Evolutionary conservation across 1,140 invertebrate species (phyloP).

Genomic region (Akabosia matsudoensis): DNA sequence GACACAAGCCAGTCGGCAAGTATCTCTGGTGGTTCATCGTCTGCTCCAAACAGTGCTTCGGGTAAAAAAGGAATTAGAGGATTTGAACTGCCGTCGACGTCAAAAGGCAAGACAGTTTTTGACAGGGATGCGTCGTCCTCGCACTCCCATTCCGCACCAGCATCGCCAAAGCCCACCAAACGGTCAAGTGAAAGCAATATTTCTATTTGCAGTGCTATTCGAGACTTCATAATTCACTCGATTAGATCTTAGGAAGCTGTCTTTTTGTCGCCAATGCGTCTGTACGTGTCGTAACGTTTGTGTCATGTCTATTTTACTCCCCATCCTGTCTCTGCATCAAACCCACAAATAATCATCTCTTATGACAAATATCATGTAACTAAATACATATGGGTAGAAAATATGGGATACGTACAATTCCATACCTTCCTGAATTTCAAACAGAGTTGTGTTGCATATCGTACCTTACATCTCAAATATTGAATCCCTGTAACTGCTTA

Average conservation of each 20-base stretch:
- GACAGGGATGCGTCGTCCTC: background rate
- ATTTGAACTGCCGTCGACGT: background rate
- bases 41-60: background rate
- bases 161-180: background rate
- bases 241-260: constrained; percentile 34
- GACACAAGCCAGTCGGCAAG: background rate
- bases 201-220: constrained; percentile 41
- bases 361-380: no score
- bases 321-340: background rate
- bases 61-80: constrained; percentile 9
- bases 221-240: constrained; percentile 43
- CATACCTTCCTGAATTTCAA: no score
- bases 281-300: no score
- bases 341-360: no score
- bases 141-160: constrained; percentile 1
- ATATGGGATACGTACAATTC: no score
- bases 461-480: no score
- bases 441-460: no score
- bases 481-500: no score
- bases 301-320: background rate
- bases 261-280: background rate
- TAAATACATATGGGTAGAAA: no score
- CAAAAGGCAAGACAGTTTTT: background rate
- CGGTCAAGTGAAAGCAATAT: constrained; percentile 30
- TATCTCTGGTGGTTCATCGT: background rate